A percentile compares a stretch with the other conserved stretches of the same genome.
Evolutionary conservation across 2,113 vertebrate species (phyloP).

Genomic region (Psittacula cyanocephala): DNA sequence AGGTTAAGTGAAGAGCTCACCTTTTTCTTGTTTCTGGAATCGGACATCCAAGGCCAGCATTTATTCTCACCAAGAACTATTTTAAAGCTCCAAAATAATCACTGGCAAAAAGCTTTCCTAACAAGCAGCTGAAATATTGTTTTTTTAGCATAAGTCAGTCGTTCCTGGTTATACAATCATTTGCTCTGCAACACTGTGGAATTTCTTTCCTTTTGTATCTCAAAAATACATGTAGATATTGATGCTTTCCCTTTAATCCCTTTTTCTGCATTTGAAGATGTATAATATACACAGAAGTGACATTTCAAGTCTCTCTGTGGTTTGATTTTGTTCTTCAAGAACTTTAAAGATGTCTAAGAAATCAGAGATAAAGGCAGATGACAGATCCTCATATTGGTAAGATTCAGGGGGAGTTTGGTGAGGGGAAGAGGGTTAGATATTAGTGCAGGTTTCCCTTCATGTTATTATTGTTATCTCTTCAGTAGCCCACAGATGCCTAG

Average conservation of each 20-base stretch:
- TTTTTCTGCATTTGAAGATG: not conserved
- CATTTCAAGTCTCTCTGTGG: not conserved
- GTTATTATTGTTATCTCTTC: not conserved
- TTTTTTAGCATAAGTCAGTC: not conserved
- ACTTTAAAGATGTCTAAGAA: not conserved
- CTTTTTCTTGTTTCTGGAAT: not conserved
- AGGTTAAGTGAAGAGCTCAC: not conserved
- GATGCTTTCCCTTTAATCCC: not conserved
- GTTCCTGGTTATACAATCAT: not conserved
- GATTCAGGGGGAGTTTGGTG: not conserved
- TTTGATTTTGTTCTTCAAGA: not conserved
- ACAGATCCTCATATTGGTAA: not conserved
- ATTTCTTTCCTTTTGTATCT: not conserved
- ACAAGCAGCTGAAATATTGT: not conserved
- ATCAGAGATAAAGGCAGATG: not conserved
- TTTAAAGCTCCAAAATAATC: conserved; percentile 2
- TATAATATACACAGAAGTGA: not conserved
- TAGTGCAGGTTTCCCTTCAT: not conserved
- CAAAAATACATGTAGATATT: not conserved
- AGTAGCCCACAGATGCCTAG: not conserved
- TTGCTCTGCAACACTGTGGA: not conserved
- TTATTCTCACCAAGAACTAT: not conserved
- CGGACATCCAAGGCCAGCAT: not conserved
- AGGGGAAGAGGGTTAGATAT: accelerated
- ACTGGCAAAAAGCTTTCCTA: conserved; percentile 18